Evolutionary conservation across 1,140 invertebrate species (phyloP), one percentile per base, ranked within the genome.

Genomic region (Penaeus indicus): DNA sequence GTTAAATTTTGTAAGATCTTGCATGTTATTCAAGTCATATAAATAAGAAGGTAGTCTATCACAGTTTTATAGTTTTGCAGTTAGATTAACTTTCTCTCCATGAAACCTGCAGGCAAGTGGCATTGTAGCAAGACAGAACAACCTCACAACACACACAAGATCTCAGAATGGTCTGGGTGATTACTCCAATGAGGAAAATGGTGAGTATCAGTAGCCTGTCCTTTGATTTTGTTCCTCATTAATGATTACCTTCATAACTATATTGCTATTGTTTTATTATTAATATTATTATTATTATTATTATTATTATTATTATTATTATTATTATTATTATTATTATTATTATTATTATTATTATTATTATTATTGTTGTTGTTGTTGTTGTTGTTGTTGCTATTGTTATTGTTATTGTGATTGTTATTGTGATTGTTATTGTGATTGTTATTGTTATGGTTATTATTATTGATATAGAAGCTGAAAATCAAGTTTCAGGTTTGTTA

Each of bases 131-230:
- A 83, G 84, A 77, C 84, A 86, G 38, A 90, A 86, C 75, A 86
- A 90, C 42, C 69, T 90, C 32, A 83, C 88, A 60, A 63, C 80
- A 81, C 84, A 86, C 27, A 85, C 89, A 18, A 86, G 89, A 83
- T 90, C 89, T 79, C 81, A 86, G 61, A 90, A 90, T 83, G 89
- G 89, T 63, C 79, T 90, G 27, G 89, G 89, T 54, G 89, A 90
- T 54, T 90, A 85, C 63, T 85, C 89, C 21, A 86, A 79, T 61
- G 89, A 90, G 64, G 89, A 90, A 16, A 64, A 78, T 54, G 89
- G 89, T 90, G 77, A 83, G 84, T 69, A 78, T 21, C 25, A 75
- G 47, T 5, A 16, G n/a, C 21, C 19, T 69, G 13, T n/a, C 25
- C 32, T 25, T 42, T 54, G 13, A 27, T 72, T 54, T 85, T 54